Evolutionary conservation across 2,797 vertebrate species (phyloP).

Genomic region (Lepus townsendii): DNA sequence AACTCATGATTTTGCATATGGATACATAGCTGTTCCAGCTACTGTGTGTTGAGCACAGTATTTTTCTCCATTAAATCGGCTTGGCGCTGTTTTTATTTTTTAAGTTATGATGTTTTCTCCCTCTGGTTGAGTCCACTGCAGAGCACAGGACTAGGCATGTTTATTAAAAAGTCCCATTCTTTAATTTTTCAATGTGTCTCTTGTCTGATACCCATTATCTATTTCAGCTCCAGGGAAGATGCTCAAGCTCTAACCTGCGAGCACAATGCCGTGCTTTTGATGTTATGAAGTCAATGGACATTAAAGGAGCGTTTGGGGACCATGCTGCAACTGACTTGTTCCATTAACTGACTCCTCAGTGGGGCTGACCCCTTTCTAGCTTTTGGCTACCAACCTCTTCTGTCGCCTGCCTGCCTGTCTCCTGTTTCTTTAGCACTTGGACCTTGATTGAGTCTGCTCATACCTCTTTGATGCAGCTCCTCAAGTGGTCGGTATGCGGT

Average conservation of each 20-base stretch:
- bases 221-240: neutral
- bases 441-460: neutral
- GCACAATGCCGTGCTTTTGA: conserved; percentile 37
- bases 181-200: conserved; percentile 49
- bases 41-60: neutral
- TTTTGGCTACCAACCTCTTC: neutral
- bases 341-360: conserved; percentile 9
- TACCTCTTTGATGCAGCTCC: neutral
- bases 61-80: neutral
- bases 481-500: neutral
- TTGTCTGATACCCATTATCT: neutral
- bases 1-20: neutral
- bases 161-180: conserved; percentile 42
- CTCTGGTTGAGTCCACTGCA: conserved; percentile 52
- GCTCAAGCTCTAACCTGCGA: neutral
- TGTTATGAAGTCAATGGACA: conserved; percentile 21
- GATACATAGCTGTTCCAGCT: neutral
- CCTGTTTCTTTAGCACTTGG: neutral
- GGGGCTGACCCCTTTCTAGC: no score
- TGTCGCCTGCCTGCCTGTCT: neutral
- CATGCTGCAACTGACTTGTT: neutral
- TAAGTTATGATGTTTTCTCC: neutral
- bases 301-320: conserved; percentile 61
- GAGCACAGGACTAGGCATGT: conserved; percentile 35
- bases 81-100: conserved; percentile 22